A percentile compares a stretch with the other conserved stretches of the same genome.
These are phyloP conservation scores for Clavelina lepadiformis DNA, from an alignment of 23 tunicate genomes.

Conservation along the genomic window DNA sequence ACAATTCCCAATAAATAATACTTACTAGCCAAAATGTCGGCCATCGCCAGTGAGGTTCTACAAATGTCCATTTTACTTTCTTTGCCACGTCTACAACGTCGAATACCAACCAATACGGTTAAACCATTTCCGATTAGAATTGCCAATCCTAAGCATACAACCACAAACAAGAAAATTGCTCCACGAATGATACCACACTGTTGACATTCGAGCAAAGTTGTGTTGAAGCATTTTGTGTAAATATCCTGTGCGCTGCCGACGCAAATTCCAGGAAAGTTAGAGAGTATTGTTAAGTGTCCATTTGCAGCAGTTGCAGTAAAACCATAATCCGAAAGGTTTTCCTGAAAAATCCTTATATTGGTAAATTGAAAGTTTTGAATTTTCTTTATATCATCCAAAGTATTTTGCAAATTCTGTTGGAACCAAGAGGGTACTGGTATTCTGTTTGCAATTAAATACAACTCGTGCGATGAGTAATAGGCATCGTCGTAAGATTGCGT, in stretches of 20 bases:
- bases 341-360: no score
- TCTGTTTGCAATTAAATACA: no score
- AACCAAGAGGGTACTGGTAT: no score
- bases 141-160: slow-evolving; percentile 17
- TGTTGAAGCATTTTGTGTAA: slow-evolving; percentile 10
- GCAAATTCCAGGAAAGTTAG: slow-evolving; percentile 26
- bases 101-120: slow-evolving; percentile 2
- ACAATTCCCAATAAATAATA: neutral
- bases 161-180: slow-evolving; percentile 12
- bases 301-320: no score
- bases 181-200: slow-evolving; percentile 15
- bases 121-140: slow-evolving; percentile 23
- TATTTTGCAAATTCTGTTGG: no score
- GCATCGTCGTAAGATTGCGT: no score
- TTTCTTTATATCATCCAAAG: no score
- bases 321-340: no score
- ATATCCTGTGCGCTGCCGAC: neutral
- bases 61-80: slow-evolving; percentile 31
- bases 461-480: no score
- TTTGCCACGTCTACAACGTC: slow-evolving; percentile 6
- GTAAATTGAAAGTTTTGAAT: no score
- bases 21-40: slow-evolving; percentile 27
- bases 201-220: slow-evolving; percentile 5
- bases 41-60: slow-evolving; percentile 34
- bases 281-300: no score